These are phyloP conservation scores for Coccyzus lansbergi DNA, from an alignment of 2,797 vertebrate genomes.

Conservation along the genomic window DNA sequence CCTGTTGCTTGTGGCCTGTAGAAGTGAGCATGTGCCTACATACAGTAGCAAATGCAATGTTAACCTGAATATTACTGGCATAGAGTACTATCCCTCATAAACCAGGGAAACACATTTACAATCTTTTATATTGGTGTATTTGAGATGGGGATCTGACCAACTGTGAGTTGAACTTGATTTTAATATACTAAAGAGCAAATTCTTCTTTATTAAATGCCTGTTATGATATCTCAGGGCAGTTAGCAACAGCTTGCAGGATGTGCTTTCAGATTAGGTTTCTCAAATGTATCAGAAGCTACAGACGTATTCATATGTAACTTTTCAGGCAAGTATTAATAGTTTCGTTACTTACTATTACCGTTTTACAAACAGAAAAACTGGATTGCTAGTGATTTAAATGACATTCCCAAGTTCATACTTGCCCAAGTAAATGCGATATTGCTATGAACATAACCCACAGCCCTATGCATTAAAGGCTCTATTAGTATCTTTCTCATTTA, in stretches of 20 bases:
- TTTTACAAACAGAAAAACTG: neutral
- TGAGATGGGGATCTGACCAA: neutral
- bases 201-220: neutral
- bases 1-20: neutral
- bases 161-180: neutral
- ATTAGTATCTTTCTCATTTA: neutral
- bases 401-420: neutral
- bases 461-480: neutral
- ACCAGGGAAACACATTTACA: neutral
- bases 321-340: neutral
- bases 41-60: neutral
- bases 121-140: neutral
- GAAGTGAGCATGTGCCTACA: neutral
- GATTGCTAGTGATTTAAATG: neutral
- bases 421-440: neutral
- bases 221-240: neutral
- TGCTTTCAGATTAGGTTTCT: neutral
- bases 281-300: neutral
- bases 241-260: neutral
- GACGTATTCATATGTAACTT: neutral
- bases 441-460: neutral
- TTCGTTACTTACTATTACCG: neutral
- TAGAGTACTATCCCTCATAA: neutral
- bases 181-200: neutral
- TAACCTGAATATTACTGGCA: neutral